These are phyloP conservation scores for Numida meleagris DNA, from an alignment of 2,113 vertebrate species.

Conservation along the genomic window DNA sequence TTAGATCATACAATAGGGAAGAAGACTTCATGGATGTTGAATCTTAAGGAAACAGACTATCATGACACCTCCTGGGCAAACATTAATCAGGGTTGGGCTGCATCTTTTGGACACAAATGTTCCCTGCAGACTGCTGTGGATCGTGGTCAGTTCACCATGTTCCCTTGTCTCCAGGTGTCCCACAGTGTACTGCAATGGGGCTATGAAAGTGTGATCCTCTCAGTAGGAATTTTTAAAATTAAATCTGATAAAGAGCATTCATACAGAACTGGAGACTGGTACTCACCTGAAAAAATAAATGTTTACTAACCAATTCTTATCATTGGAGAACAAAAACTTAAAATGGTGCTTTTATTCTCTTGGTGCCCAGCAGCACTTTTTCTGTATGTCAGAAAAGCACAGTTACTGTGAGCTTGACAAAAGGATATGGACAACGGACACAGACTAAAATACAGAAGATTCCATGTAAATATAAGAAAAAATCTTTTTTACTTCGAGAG, in stretches of 20 bases:
- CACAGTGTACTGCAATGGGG: neutral
- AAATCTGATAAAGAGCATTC: neutral
- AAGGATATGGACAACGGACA: neutral
- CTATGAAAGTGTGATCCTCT: neutral
- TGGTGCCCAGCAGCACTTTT: neutral
- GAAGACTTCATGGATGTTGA: rapidly evolving
- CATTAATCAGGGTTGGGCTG: neutral
- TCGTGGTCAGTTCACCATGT: rapidly evolving
- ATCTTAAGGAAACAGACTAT: neutral
- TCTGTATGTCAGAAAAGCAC: neutral
- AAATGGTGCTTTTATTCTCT: neutral
- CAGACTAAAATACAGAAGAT: neutral
- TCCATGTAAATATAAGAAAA: neutral
- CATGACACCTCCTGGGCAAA: neutral
- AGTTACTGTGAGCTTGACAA: neutral
- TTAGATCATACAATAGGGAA: neutral
- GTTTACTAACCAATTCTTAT: neutral
- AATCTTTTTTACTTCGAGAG: neutral
- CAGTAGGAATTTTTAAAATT: neutral
- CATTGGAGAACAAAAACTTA: neutral
- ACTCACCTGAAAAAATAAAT: neutral
- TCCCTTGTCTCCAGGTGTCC: neutral
- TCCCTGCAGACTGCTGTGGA: neutral
- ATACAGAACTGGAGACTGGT: neutral
- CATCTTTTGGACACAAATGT: neutral